Evolutionary conservation across 2,113 vertebrate species (phyloP), one percentile per base, ranked within the genome.

Genomic region (Anarrhichthys ocellatus): DNA sequence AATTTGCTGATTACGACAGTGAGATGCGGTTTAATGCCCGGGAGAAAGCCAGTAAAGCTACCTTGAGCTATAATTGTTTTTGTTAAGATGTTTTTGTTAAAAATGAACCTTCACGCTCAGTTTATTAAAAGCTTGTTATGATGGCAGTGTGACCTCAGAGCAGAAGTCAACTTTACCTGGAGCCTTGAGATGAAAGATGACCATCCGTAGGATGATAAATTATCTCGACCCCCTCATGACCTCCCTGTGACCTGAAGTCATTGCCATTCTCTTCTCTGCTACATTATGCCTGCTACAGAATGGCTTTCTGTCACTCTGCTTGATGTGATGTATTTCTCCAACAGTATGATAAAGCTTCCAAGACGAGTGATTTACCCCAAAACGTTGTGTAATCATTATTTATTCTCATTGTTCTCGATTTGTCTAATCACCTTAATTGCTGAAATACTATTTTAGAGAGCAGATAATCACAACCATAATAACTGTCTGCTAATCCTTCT

Each of bases 401-500:
- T 78, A 87, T 87, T 85, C 62, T 67, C 64, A 78, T 84, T 90
- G 75, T 90, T 80, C 74, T 72, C 11, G 1, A 87, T 81, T 75
- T 75, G 34, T 82, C 67, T 87, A 81, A 88, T 91, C 75, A 80
- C 75, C 64, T 63, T 80, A 88, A 87, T 81, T 82, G 69, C 52
- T 73, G 56, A 89, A 84, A 87, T 81, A 72, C 63, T 75, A 77
- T 87, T 82, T 81, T 78, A 69, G 64, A 73, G 72, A 78, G 80
- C 32, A 82, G 83, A 92, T 88, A 66, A 89, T 88, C 75, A 64
- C 38, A 72, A 69, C 32, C 63, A 62, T 89, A 87, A 82, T 82
- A 87, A 82, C 70, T 74, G 8, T 78, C 68, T 40, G 78, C 38
- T 91, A 90, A 92, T 91, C 81, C 81, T 58, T 80, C 80, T 87